Base-by-base conservation (phyloP, 2,113 vertebrate genomes). In the Python bivittatus region DNA sequence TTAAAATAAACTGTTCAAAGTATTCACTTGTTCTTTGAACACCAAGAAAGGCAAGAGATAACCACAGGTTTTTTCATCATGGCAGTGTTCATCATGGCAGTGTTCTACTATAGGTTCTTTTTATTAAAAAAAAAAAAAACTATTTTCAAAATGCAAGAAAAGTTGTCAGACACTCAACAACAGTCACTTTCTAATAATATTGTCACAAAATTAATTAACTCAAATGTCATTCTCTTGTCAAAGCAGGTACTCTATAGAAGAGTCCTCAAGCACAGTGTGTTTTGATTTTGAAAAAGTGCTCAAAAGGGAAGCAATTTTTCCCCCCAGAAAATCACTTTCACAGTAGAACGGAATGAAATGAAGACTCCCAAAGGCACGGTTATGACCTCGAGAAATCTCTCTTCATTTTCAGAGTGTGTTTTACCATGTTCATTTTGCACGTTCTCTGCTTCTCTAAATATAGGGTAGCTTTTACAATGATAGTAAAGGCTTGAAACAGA, bases 241-340 rank as follows among this genome's bases (percentile, higher is more conserved):
- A 93, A 96, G 91, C 90, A 85, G 84, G 93, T 93, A 95, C 96
- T 97, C 95, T 93, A 86, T 93, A 96, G 95, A 96, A 96, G 96
- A 95, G 96, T 95, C 93, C 96, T 97, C 95, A 90, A 95, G 91
- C 93, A 89, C 97, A 96, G 93, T 96, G 97, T 97, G 96, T 97
- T 97, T 96, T 96, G 94, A 93, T 97, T 96, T 96, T 97, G 96
- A 95, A 95, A 97, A 96, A 95, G 56, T 58, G 93, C 94, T 95
- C 94, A 94, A 95, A 94, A 96, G 96, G 94, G 68, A 96, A 95
- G 95, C 91, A 96, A 61, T 95, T 94, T 92, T 93, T 95, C 94
- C 87, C 72, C 72, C 72, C 88, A 68, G 94, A 88, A 96, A 96
- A 96, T 97, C 96, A 90, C 93, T 95, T 61, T 93, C 92, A 90